These are phyloP conservation scores for Lamellibrachia luymesi DNA, from an alignment of 1,140 invertebrate genomes.

Conservation along the genomic window DNA sequence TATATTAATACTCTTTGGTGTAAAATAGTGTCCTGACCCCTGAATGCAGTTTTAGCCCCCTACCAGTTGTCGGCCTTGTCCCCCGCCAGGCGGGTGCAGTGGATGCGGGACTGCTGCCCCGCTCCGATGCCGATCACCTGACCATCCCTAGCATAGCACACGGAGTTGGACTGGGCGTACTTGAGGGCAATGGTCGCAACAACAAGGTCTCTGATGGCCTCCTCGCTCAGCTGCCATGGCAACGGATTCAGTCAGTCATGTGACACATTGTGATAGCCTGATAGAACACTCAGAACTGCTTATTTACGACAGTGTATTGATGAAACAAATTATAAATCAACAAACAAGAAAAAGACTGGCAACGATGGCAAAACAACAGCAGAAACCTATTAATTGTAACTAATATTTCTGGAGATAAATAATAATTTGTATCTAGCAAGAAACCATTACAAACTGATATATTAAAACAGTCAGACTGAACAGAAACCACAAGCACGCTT, in stretches of 20 bases:
- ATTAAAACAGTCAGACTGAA: too few relatives aligned
- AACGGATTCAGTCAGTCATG: conserved; percentile 24
- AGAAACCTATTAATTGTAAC: not conserved
- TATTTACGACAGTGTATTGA: not conserved
- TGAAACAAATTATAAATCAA: not conserved
- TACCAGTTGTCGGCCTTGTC: conserved; percentile 97
- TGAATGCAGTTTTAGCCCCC: conserved; percentile 27
- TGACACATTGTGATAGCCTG: not conserved
- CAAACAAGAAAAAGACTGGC: not conserved
- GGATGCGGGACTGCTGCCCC: conserved; percentile 95
- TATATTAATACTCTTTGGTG: too few relatives aligned
- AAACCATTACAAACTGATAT: not conserved
- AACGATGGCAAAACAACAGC: not conserved
- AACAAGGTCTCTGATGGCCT: conserved; percentile 83
- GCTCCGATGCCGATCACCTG: conserved; percentile 97
- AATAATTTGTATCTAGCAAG: too few relatives aligned
- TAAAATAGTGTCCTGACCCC: too few relatives aligned
- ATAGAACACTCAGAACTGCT: not conserved
- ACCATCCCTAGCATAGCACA: conserved; percentile 87
- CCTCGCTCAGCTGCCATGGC: conserved; percentile 64
- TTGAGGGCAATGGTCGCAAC: conserved; percentile 95
- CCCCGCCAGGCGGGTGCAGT: conserved; percentile 93
- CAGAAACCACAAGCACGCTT: too few relatives aligned
- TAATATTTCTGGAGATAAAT: too few relatives aligned
- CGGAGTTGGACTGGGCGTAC: conserved; percentile 97